These are phyloP conservation scores for Andrena bucephala DNA, from an alignment of 2,888 invertebrate species.

Conservation along the genomic window DNA sequence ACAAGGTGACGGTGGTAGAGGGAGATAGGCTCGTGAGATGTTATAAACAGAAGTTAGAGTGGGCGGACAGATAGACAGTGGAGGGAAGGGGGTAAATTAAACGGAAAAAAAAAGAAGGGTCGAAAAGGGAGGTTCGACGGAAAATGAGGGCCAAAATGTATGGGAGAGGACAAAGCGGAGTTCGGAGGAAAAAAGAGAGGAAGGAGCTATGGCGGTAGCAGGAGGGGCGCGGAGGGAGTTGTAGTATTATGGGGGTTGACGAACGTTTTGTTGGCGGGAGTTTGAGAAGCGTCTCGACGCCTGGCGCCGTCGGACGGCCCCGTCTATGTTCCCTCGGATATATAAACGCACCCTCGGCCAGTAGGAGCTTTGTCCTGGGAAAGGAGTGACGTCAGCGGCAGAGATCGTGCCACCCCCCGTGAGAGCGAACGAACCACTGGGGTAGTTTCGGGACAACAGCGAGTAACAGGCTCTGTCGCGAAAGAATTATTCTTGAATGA, in stretches of 20 bases:
- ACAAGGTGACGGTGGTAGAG: background rate
- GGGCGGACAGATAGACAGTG: background rate
- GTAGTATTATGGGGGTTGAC: constrained; percentile 42
- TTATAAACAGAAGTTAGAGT: background rate
- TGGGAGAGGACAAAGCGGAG: constrained; percentile 1
- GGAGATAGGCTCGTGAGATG: background rate
- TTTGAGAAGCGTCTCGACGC: constrained; percentile 66
- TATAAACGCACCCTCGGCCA: constrained; percentile 59
- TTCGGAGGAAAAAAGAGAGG: constrained; percentile 1
- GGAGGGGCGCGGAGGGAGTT: constrained; percentile 5
- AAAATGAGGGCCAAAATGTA: constrained; percentile 13
- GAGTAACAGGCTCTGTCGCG: background rate
- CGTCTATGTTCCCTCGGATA: constrained; percentile 25
- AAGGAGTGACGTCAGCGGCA: constrained; percentile 63
- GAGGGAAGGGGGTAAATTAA: constrained; percentile 1
- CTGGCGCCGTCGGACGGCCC: constrained; percentile 55
- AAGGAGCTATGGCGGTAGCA: background rate
- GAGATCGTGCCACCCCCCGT: constrained; percentile 57
- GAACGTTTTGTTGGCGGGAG: constrained; percentile 56
- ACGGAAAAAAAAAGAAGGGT: background rate
- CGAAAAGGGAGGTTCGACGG: background rate
- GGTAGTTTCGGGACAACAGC: background rate
- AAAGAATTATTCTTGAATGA: no score
- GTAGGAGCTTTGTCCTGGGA: constrained; percentile 63
- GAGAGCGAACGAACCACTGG: constrained; percentile 5